A percentile compares a stretch with the other conserved stretches of the same genome.
Conservation (phyloP, 1,140 invertebrate genomes). For the Drosophila grimshawi region DNA sequence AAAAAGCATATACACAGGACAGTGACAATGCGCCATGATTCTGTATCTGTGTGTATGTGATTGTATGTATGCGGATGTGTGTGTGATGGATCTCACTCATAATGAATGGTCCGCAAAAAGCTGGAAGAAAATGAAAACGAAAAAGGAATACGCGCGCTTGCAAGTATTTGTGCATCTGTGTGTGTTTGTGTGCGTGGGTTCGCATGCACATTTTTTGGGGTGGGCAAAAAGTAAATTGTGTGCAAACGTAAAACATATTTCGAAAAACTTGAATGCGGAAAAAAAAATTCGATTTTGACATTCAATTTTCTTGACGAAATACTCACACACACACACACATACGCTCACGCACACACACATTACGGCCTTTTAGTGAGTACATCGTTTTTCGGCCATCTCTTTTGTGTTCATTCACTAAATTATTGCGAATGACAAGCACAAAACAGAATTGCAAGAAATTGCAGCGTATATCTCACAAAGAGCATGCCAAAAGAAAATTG, state of each 20-base stretch:
- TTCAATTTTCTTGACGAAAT: slow-evolving; percentile 39
- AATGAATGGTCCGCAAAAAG: slow-evolving; percentile 44
- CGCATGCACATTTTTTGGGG: slow-evolving; percentile 61
- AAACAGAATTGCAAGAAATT: slow-evolving; percentile 78
- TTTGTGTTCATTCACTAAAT: slow-evolving; percentile 80
- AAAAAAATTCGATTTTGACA: slow-evolving; percentile 43
- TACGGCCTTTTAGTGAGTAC: slow-evolving; percentile 55
- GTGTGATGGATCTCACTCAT: slow-evolving; percentile 42
- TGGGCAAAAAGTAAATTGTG: slow-evolving; percentile 26
- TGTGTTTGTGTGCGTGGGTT: slow-evolving; percentile 17
- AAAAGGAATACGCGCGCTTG: slow-evolving; percentile 46
- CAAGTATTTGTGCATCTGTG: slow-evolving; percentile 35
- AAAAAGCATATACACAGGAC: slow-evolving; percentile 25
- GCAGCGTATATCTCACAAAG: slow-evolving; percentile 68
- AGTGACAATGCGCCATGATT: slow-evolving; percentile 42
- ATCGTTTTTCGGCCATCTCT: slow-evolving; percentile 71
- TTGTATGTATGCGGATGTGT: slow-evolving; percentile 3
- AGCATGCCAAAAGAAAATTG: slow-evolving; percentile 73
- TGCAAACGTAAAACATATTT: background rate
- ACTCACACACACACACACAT: slow-evolving; percentile 25
- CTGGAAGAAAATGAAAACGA: slow-evolving; percentile 31
- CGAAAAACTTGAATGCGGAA: slow-evolving; percentile 2
- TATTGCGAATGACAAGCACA: slow-evolving; percentile 77
- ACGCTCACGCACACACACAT: slow-evolving; percentile 19
- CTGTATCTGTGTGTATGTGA: slow-evolving; percentile 11